Percentiles rank a stretch among this genome's conserved stretches.
phyloP scores from a whole-genome alignment of 1,140 invertebrate genomes.

The Hypothenemus hampei region DNA sequence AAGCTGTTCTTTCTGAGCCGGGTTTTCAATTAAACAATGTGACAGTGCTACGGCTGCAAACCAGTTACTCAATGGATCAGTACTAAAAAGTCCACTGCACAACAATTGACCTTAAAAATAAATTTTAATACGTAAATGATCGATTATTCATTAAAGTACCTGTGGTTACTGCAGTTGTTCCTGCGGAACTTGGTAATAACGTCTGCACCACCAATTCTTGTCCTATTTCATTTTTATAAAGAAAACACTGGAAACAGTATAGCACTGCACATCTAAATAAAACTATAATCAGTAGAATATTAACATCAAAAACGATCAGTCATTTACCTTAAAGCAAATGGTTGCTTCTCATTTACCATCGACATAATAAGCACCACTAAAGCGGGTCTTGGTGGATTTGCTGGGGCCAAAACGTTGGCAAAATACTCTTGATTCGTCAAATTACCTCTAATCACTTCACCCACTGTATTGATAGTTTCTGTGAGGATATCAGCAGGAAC shows the following conservation, averaged over 20 bases:
- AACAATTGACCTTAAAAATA: conserved; percentile 68
- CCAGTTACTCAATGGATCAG: conserved; percentile 94
- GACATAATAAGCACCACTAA: conserved; percentile 95
- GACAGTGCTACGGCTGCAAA: conserved; percentile 88
- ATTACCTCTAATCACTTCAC: conserved; percentile 90
- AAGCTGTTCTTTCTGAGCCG: conserved; percentile 87
- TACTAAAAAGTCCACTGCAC: conserved; percentile 88
- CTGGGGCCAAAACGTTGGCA: conserved; percentile 85
- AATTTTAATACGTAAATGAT: not conserved
- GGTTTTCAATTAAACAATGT: conserved; percentile 86
- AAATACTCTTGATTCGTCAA: conserved; percentile 89
- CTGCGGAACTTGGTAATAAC: conserved; percentile 66
- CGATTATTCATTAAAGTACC: conserved; percentile 41
- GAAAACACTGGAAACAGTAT: conserved; percentile 95
- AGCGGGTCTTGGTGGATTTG: conserved; percentile 84
- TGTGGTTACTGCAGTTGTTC: conserved; percentile 54
- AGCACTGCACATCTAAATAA: conserved; percentile 75
- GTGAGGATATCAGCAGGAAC: conserved; percentile 94
- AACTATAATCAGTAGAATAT: conserved; percentile 2
- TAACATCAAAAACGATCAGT: conserved; percentile 7
- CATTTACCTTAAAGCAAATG: conserved; percentile 66
- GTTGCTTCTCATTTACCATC: conserved; percentile 98
- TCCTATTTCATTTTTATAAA: conserved; percentile 89
- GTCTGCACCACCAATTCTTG: conserved; percentile 88
- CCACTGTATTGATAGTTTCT: conserved; percentile 93